Percentiles rank a stretch among this genome's conserved stretches.
Evolutionary conservation across 2,797 vertebrate genomes (phyloP).

Genomic region (Pteropus rufus): DNA sequence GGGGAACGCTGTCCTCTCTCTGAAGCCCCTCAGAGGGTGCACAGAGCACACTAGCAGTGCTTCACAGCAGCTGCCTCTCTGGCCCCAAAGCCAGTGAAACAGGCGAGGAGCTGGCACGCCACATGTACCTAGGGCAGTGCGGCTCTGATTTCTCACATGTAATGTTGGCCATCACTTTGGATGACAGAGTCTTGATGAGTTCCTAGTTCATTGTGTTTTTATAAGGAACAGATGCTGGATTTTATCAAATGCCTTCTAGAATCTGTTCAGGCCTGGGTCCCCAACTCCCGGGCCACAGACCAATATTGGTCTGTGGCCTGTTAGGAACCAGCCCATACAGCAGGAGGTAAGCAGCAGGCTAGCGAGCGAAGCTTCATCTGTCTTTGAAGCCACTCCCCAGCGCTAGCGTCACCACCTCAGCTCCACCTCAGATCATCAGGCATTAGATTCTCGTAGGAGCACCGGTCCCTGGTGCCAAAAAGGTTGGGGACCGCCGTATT

Average conservation of each 20-base stretch:
- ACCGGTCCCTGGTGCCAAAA: no score
- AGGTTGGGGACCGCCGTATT: no score
- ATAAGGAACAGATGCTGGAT: background rate
- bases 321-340: no score
- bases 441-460: no score
- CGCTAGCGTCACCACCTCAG: no score
- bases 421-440: no score
- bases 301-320: background rate
- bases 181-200: background rate
- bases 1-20: background rate
- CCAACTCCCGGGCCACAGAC: no score
- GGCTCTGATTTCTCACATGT: background rate
- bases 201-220: background rate
- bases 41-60: no score
- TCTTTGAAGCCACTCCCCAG: no score
- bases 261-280: background rate
- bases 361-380: no score
- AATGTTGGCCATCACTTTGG: background rate
- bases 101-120: rapidly evolving
- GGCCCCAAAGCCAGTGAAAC: background rate
- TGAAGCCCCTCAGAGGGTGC: background rate
- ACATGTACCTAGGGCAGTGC: rapidly evolving
- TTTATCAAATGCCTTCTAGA: background rate
- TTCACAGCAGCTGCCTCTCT: background rate
- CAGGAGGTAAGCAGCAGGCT: no score